A percentile compares a stretch with the other conserved stretches of the same genome.
Conservation (phyloP, 2,113 vertebrate species). For the Cervus canadensis region DNA sequence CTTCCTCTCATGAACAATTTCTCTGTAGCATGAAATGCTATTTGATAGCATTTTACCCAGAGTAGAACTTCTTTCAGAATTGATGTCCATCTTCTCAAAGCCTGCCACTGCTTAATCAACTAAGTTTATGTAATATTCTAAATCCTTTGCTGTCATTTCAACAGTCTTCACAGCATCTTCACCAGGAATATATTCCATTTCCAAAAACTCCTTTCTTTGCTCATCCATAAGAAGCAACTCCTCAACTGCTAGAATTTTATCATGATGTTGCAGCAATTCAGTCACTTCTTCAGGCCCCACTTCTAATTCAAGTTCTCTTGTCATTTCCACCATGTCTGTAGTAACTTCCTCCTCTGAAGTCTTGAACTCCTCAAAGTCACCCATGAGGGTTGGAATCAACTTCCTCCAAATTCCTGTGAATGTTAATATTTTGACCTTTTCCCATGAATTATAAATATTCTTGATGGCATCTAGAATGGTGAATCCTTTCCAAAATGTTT, state of each 20-base stretch:
- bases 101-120: not conserved
- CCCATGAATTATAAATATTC: not conserved
- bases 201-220: not conserved
- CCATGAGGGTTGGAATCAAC: not conserved
- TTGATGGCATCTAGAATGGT: not conserved
- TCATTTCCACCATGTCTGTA: not conserved
- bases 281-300: not conserved
- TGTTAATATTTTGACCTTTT: not conserved
- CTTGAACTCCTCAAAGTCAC: not conserved
- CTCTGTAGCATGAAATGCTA: not conserved
- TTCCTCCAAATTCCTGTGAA: not conserved
- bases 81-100: not conserved
- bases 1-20: not conserved
- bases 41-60: not conserved
- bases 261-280: not conserved
- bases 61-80: not conserved
- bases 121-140: not conserved
- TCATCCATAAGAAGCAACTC: not conserved
- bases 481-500: not conserved
- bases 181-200: not conserved
- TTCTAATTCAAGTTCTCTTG: not conserved
- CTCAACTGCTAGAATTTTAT: not conserved
- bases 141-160: not conserved
- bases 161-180: not conserved
- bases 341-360: not conserved